These are phyloP conservation scores for Drosophila cracens DNA, from an alignment of 2,888 invertebrate species.

Conservation along the genomic window DNA sequence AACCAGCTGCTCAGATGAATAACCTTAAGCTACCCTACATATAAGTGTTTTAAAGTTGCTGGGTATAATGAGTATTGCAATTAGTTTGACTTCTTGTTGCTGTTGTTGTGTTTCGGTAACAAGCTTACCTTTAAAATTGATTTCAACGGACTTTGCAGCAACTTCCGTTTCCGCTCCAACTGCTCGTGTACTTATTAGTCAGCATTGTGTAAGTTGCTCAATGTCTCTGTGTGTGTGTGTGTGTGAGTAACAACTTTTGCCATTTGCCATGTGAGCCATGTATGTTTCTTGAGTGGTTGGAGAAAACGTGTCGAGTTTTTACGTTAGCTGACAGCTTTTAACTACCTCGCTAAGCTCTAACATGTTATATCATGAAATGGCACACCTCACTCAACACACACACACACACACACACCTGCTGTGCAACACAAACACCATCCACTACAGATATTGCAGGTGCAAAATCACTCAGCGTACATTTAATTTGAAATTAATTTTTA, in stretches of 20 bases:
- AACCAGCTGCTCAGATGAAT: neutral
- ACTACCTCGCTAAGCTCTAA: constrained; percentile 32
- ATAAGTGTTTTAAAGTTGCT: neutral
- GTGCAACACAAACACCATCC: neutral
- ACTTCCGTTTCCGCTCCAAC: constrained; percentile 74
- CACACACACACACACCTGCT: neutral
- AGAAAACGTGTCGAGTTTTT: constrained; percentile 40
- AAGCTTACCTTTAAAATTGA: constrained; percentile 78
- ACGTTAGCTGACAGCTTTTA: constrained; percentile 48
- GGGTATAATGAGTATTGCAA: constrained; percentile 68
- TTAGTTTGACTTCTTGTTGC: constrained; percentile 59
- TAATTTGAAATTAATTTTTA: constrained; percentile 77
- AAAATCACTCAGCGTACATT: constrained; percentile 69
- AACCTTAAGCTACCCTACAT: neutral
- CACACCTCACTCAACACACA: neutral
- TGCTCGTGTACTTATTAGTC: constrained; percentile 60
- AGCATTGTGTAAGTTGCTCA: constrained; percentile 45
- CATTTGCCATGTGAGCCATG: constrained; percentile 39
- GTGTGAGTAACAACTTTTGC: constrained; percentile 49
- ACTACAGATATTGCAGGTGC: constrained; percentile 35
- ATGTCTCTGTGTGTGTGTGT: constrained; percentile 13
- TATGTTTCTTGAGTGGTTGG: constrained; percentile 15
- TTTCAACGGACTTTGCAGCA: constrained; percentile 76
- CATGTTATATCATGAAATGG: constrained; percentile 52
- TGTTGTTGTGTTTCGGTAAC: constrained; percentile 37